Base-by-base conservation (phyloP, 2,888 invertebrate species). In the Hypomecis atomaria region DNA sequence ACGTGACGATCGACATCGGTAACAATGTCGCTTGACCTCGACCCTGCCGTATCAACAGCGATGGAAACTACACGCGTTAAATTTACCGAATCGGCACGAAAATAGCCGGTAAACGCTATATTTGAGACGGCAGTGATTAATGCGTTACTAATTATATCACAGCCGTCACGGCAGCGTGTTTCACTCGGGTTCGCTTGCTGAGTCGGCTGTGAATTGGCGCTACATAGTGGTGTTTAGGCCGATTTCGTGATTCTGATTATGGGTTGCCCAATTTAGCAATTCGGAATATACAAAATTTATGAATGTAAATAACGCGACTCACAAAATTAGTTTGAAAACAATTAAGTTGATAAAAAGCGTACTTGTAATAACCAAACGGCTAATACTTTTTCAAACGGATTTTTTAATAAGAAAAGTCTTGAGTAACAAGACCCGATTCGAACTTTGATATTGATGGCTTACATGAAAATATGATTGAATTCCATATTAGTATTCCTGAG, bases 121-220 rank as follows among this genome's bases (percentile, higher is more conserved):
- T 69, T 62, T 49, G 67, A 69, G 59, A 56, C 67, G 54, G 54
- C 49, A 47, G 69, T 72, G 69, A 72, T 71, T 65, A 71, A 72
- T 69, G 48, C 49, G 57, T 55, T 62, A 47, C 67, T 71, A 69
- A 71, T 71, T 71, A 65, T 67, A 72, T 50, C 58, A 48, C 34
- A 53, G 40, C 38, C 53, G 10, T 33, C 61, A 57, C 57, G 56
- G 59, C 62, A 69, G 64, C 69, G 63, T 64, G 57, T 64, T 68
- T 63, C 66, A 56, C 57, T 59, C 55, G 55, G 52, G 36, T 54
- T 44, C 56, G 58, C 45, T 65, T 13, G 23, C 8, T n/a, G 34
- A n/a, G 42, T 10, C n/a, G 56, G 47, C 38, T 47, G 56, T 13
- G 56, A 47, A 56, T 47, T 56, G 2, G 10, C 23, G 59, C 59